Percentiles rank a stretch among this genome's conserved stretches.
phyloP scores from a whole-genome alignment of 2,888 invertebrate genomes.

The Conchocele bisecta region DNA sequence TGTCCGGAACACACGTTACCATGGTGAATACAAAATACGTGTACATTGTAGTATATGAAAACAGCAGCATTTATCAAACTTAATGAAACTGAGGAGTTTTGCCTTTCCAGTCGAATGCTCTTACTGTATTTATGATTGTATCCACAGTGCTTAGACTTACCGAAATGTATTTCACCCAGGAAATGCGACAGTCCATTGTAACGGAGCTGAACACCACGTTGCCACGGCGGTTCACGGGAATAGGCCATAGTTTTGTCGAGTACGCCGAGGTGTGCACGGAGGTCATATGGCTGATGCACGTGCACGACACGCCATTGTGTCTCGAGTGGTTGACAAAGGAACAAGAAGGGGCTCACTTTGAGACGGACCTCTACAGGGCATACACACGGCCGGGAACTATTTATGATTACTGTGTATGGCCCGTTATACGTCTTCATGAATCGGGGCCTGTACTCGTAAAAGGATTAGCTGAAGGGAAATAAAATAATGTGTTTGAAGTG shows the following conservation, averaged over 20 bases:
- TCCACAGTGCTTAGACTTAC: no score
- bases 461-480: slow-evolving; percentile 53
- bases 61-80: no score
- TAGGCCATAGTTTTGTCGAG: slow-evolving; percentile 48
- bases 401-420: slow-evolving; percentile 59
- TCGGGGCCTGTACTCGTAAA: slow-evolving; percentile 49
- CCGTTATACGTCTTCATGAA: slow-evolving; percentile 43
- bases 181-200: slow-evolving; percentile 38
- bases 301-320: slow-evolving; percentile 57
- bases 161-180: slow-evolving; percentile 33
- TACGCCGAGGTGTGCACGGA: slow-evolving; percentile 52
- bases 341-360: slow-evolving; percentile 45
- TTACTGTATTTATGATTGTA: no score
- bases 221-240: slow-evolving; percentile 49
- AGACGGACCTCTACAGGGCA: slow-evolving; percentile 37
- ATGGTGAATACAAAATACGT: no score
- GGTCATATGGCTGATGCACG: slow-evolving; percentile 58
- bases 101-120: no score
- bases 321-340: slow-evolving; percentile 55
- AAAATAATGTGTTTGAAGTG: no score
- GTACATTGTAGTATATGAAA: no score
- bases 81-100: no score
- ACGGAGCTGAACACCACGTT: slow-evolving; percentile 48
- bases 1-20: no score
- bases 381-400: slow-evolving; percentile 43